Conservation (phyloP, 1,140 invertebrate genomes). For the Phenacoccus solenopsis region DNA sequence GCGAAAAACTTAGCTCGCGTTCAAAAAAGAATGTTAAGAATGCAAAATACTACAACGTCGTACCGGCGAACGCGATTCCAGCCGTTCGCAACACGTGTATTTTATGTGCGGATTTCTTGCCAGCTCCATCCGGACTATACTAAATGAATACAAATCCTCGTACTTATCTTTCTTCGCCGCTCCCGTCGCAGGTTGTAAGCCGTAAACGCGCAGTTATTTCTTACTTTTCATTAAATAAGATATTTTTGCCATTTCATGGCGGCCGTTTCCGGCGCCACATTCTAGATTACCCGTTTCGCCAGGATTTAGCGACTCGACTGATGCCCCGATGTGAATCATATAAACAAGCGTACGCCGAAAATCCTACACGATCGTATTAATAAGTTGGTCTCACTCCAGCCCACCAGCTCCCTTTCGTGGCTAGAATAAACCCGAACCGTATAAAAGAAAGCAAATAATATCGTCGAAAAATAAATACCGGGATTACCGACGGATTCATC, state of each 20-base stretch:
- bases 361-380: too few relatives aligned
- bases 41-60: constrained; percentile 2
- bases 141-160: not conserved
- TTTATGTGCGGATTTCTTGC: not conserved
- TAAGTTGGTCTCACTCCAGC: too few relatives aligned
- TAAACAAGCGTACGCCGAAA: too few relatives aligned
- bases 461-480: constrained; percentile 11
- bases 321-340: too few relatives aligned
- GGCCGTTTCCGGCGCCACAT: too few relatives aligned
- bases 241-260: too few relatives aligned
- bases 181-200: too few relatives aligned
- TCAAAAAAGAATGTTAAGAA: not conserved
- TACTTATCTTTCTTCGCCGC: not conserved
- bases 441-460: not conserved
- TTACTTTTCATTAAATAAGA: not conserved
- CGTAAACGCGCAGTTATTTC: not conserved
- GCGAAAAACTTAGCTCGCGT: not conserved
- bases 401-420: too few relatives aligned
- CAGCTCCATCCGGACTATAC: not conserved
- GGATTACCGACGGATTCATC: constrained; percentile 8
- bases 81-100: not conserved
- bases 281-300: too few relatives aligned
- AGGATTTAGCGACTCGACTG: too few relatives aligned
- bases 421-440: not conserved
- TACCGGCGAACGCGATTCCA: too few relatives aligned